These are phyloP conservation scores for Atta texana DNA, from an alignment of 1,140 invertebrate genomes.

Conservation along the genomic window DNA sequence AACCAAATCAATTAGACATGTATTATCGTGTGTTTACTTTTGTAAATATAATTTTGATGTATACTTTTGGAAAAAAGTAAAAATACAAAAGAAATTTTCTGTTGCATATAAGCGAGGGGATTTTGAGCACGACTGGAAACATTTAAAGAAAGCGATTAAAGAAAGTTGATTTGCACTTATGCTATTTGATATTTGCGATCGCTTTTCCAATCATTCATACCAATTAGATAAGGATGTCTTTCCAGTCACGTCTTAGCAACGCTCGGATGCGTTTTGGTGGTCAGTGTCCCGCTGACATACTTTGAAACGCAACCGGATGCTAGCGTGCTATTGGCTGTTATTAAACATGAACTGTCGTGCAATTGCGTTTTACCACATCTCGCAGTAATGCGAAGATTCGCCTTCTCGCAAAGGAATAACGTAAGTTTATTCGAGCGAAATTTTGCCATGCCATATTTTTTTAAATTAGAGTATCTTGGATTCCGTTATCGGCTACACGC, in stretches of 20 bases:
- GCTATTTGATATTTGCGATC: neutral
- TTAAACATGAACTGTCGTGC: slow-evolving; percentile 17
- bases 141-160: neutral
- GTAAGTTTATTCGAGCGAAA: neutral
- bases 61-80: neutral
- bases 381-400: neutral
- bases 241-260: slow-evolving; percentile 18
- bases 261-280: slow-evolving; percentile 40
- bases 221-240: slow-evolving; percentile 21
- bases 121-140: neutral
- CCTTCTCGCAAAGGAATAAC: too few species aligned
- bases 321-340: slow-evolving; percentile 38
- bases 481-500: slow-evolving; percentile 11
- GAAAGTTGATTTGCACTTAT: neutral
- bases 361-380: neutral
- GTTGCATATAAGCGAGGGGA: too few species aligned
- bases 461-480: neutral
- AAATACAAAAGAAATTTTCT: neutral
- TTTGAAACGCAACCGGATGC: slow-evolving; percentile 27
- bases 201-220: neutral
- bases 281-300: slow-evolving; percentile 49
- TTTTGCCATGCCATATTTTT: neutral
- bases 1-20: neutral
- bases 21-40: neutral
- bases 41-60: neutral